Evolutionary conservation across 1,140 invertebrate species (phyloP).

Genomic region (Drosophila ficusphila): DNA sequence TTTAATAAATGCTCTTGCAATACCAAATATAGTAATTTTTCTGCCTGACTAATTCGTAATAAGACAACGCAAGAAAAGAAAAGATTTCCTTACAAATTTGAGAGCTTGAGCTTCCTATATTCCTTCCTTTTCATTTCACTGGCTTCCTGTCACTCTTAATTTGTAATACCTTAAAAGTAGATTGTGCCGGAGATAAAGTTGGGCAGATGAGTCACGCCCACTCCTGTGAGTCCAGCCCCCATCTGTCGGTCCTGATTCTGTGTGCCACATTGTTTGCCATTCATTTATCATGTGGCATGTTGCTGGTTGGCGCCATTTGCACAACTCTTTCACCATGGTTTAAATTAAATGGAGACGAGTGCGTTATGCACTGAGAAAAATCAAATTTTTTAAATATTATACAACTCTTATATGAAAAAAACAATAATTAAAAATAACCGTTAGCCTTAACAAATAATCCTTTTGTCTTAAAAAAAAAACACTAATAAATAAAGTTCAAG

Average conservation of each 20-base stretch:
- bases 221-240: slow-evolving; percentile 1
- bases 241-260: slow-evolving; percentile 14
- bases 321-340: slow-evolving; percentile 47
- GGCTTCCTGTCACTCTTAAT: slow-evolving; percentile 17
- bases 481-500: too few relatives aligned
- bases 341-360: slow-evolving; percentile 47
- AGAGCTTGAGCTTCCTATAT: too few relatives aligned
- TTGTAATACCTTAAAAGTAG: slow-evolving; percentile 30
- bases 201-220: slow-evolving; percentile 9
- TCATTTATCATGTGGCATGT: slow-evolving; percentile 55
- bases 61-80: too few relatives aligned
- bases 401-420: too few relatives aligned
- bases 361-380: slow-evolving; percentile 12
- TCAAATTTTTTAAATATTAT: too few relatives aligned
- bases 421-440: too few relatives aligned
- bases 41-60: too few relatives aligned
- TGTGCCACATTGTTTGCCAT: slow-evolving; percentile 50
- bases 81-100: neutral
- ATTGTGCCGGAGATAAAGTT: slow-evolving; percentile 31
- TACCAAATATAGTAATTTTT: neutral
- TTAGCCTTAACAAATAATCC: too few relatives aligned
- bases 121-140: neutral
- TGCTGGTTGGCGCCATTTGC: slow-evolving; percentile 46
- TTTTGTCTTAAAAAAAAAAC: too few relatives aligned
- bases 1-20: neutral